Conservation (phyloP, 1,140 invertebrate species). For the Arion vulgaris region DNA sequence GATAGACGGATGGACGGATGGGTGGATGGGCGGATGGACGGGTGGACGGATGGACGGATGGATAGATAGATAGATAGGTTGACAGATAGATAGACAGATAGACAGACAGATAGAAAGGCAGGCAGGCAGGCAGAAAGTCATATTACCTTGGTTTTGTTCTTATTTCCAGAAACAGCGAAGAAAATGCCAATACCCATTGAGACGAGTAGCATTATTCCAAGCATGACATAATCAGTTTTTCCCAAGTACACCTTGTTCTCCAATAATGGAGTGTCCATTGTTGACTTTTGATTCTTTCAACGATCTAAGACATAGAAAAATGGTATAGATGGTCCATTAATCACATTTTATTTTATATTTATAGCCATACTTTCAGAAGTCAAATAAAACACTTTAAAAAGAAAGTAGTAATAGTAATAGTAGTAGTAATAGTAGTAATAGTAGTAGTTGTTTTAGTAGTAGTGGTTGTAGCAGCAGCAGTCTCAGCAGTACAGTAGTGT, state of each 20-base stretch:
- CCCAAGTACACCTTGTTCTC: neutral
- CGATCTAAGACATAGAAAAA: too few species aligned
- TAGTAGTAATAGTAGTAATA: slow-evolving; percentile 19
- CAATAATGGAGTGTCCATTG: neutral
- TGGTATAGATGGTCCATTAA: too few species aligned
- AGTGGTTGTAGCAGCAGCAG: slow-evolving; percentile 13
- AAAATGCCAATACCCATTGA: slow-evolving; percentile 20
- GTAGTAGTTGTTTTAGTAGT: too few species aligned
- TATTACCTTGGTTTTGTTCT: slow-evolving; percentile 20
- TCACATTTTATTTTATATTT: too few species aligned
- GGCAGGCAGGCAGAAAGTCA: too few species aligned
- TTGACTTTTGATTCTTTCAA: neutral
- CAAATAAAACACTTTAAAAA: too few species aligned
- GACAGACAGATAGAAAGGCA: neutral
- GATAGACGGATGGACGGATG: neutral
- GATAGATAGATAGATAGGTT: slow-evolving; percentile 11
- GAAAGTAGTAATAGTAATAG: slow-evolving; percentile 27
- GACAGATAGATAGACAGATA: slow-evolving; percentile 13
- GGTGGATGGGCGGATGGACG: neutral
- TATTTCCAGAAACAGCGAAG: slow-evolving; percentile 22
- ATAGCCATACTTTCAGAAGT: too few species aligned
- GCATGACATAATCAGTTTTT: slow-evolving; percentile 17
- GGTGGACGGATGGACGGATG: neutral
- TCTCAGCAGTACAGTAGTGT: neutral
- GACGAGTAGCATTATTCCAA: neutral